Evolutionary conservation across 2,888 invertebrate genomes (phyloP), one percentile per base, ranked within the genome.

Genomic region (Eristalis arbustorum): DNA sequence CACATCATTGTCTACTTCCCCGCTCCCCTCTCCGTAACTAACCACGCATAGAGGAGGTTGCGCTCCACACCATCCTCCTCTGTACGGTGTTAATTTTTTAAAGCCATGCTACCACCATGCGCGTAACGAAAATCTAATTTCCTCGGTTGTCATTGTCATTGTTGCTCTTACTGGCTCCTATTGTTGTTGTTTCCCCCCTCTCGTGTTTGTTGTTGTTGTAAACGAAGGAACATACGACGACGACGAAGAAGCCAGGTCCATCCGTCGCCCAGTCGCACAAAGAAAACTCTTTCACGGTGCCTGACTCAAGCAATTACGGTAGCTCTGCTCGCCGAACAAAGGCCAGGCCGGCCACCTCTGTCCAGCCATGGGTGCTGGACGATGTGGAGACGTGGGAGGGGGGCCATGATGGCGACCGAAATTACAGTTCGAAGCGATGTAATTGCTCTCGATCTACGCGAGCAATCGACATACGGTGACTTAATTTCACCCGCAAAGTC

Each of bases 41-140:
- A 18, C 49, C 49, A 11, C 22, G 40, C n/a, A 8, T n/a, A 8
- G 14, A 22, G 31, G 42, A 37, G 18, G 49, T 82, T 78, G 85
- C 74, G 37, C 68, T 31, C 40, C 61, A 28, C 62, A 59, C 5
- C 49, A 56, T 73, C 42, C 40, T 2, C 57, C 18, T 57, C 72
- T 14, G 76, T 62, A 10, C 74, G 57, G 83, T 87, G 87, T 83
- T 83, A 83, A 83, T 87, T 87, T 87, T 56, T 87, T 87, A 83
- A 83, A 79, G 83, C 75, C 87, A 87, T 79, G 87, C 87, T 79
- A 79, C 87, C 77, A 83, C 78, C 87, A 79, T 87, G 78, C 87
- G 78, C 83, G 87, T 83, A 87, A 87, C 87, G 68, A 83, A 87
- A 87, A 72, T 78, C 71, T 78, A 75, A 83, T 87, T 78, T 75